phyloP scores from a whole-genome alignment of 2,113 vertebrate species.

The Eolophus roseicapilla region DNA sequence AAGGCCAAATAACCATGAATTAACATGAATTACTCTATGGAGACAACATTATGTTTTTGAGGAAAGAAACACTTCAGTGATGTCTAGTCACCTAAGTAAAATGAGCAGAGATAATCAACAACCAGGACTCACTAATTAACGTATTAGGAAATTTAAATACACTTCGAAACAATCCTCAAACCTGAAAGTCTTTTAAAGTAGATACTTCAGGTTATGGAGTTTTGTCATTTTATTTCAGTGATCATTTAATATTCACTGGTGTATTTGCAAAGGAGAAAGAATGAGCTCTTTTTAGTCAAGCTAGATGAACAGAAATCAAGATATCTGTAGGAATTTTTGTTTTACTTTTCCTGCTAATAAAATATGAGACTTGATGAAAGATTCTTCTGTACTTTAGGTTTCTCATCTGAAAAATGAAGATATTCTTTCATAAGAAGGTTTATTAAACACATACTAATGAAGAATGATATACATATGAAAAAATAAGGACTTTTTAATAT shows the following conservation, averaged over 20 bases:
- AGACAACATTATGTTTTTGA: background rate
- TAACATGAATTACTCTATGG: slow-evolving; percentile 15
- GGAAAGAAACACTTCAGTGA: slow-evolving; percentile 2
- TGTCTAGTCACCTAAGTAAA: background rate
- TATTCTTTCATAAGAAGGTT: background rate
- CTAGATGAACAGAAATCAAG: background rate
- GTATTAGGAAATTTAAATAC: background rate
- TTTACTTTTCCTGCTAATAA: background rate
- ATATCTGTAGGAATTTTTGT: background rate
- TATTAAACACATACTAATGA: background rate
- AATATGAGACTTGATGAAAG: background rate
- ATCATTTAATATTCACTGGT: background rate
- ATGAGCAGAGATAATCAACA: background rate
- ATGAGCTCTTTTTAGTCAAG: background rate
- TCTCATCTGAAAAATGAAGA: background rate
- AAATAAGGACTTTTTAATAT: background rate
- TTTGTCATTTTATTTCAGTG: background rate
- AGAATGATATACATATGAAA: background rate
- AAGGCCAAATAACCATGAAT: background rate
- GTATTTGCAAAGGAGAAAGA: background rate
- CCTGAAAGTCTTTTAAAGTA: background rate
- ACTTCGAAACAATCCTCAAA: background rate
- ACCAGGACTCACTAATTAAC: background rate
- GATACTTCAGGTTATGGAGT: background rate
- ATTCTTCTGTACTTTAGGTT: background rate